These are phyloP conservation scores for Cyclargus thomasi DNA, from an alignment of 1,140 invertebrate species.

Conservation along the genomic window DNA sequence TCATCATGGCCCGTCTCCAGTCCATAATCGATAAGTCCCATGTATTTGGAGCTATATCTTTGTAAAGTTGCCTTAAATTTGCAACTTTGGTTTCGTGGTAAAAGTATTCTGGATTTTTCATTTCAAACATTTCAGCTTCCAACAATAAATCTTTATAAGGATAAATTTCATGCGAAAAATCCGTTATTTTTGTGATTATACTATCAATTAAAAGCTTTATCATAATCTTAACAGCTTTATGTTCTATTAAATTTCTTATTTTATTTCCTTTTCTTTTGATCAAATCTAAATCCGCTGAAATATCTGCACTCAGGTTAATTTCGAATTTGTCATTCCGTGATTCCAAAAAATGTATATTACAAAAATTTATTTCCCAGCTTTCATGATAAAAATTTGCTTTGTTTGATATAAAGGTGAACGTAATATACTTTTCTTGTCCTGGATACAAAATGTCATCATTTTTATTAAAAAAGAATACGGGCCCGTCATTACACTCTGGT, in stretches of 20 bases:
- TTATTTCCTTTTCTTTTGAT: conserved; percentile 33
- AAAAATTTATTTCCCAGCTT: conserved; percentile 49
- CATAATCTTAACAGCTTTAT: conserved; percentile 37
- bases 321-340: conserved; percentile 36
- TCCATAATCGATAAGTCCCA: conserved; percentile 56
- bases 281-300: conserved; percentile 41
- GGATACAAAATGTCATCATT: conserved; percentile 59
- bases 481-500: conserved; percentile 43
- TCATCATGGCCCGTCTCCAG: conserved; percentile 55
- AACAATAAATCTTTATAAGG: conserved; percentile 54
- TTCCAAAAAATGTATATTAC: conserved; percentile 52
- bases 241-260: conserved; percentile 42
- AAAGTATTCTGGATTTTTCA: conserved; percentile 62
- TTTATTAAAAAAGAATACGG: conserved; percentile 67
- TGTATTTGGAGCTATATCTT: conserved; percentile 43
- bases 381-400: conserved; percentile 50
- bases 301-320: conserved; percentile 48
- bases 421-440: conserved; percentile 48
- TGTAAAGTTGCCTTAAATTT: conserved; percentile 49
- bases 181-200: conserved; percentile 36
- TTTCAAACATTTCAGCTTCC: conserved; percentile 55
- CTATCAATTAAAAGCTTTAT: conserved; percentile 34
- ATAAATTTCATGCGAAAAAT: conserved; percentile 41
- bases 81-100: conserved; percentile 62
- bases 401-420: conserved; percentile 51